Percentiles rank a stretch among this genome's conserved stretches.
These are phyloP conservation scores for Halocynthia roretzi DNA, from an alignment of 23 tunicate species.

Conservation along the genomic window DNA sequence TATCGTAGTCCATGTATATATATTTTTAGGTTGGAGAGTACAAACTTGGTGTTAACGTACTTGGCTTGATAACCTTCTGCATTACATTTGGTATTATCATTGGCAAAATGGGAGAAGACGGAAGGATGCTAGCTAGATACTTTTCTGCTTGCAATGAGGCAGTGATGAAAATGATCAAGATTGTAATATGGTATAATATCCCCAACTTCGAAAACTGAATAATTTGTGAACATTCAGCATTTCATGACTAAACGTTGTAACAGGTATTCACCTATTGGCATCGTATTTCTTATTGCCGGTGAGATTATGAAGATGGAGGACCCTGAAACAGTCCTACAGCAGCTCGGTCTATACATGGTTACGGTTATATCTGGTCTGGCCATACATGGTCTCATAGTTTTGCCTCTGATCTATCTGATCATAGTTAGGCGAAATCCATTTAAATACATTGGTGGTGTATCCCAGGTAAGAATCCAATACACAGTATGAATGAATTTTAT, in stretches of 20 bases:
- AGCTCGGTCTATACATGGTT: slow-evolving; percentile 83
- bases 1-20: background rate
- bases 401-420: slow-evolving; percentile 79
- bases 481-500: background rate
- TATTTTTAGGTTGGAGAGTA: slow-evolving; percentile 56
- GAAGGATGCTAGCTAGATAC: slow-evolving; percentile 49
- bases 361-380: slow-evolving; percentile 81
- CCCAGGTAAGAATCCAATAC: slow-evolving; percentile 43
- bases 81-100: slow-evolving; percentile 73
- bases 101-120: slow-evolving; percentile 61
- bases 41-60: slow-evolving; percentile 77
- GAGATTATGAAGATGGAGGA: slow-evolving; percentile 91
- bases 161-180: slow-evolving; percentile 69
- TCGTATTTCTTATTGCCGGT: slow-evolving; percentile 82
- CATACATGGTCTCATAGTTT: slow-evolving; percentile 76
- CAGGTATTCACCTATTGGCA: slow-evolving; percentile 95
- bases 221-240: background rate
- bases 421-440: slow-evolving; percentile 80
- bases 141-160: slow-evolving; percentile 80
- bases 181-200: slow-evolving; percentile 68
- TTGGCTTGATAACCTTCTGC: slow-evolving; percentile 72
- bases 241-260: background rate
- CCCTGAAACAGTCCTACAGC: slow-evolving; percentile 49
- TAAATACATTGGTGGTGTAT: slow-evolving; percentile 47
- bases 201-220: background rate